Evolutionary conservation across 2,888 invertebrate species (phyloP), one percentile per base, ranked within the genome.

Genomic region (Phortica okadai): DNA sequence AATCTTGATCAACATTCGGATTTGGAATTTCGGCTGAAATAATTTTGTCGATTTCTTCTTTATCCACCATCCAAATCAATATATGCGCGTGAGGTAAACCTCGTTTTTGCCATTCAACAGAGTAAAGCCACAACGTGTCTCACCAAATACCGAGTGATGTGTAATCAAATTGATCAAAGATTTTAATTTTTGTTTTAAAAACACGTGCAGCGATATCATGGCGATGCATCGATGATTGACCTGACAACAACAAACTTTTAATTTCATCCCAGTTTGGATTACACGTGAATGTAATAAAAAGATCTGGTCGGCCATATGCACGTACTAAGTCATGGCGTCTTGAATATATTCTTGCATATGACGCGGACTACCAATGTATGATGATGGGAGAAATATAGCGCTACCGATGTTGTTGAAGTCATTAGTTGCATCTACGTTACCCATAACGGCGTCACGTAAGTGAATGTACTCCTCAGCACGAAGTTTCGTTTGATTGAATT

Each of bases 1-100:
- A 74, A 62, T 74, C 33, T 74, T 33, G 74, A 62, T 74, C 74
- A 44, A 44, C 16, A 42, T 42, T 62, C 41, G n/a, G 72, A 75
- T 73, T 73, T 54, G 67, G 67, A 73, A 76, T 76, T 76, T 76
- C 76, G 42, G 73, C 73, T 73, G 73, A 75, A 50, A 70, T 74
- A 41, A 76, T 74, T 44, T 76, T 45, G 62, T 74, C 74, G 42
- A 73, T 25, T 73, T 76, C 73, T 41, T 73, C 64, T 75, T 75
- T 59, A 69, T 62, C 41, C 45, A 64, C 25, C 67, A 76, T 66
- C 73, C 73, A 76, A 73, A 67, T 76, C 42, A 73, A 33, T 45
- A 70, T 62, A 75, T 69, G 75, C 56, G 44, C 56, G 56, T 73
- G 66, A 8, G 76, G 66, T 64, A 73, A 72, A 64, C 72, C 72